phyloP scores from a whole-genome alignment of 2,113 vertebrate genomes.

The Prochilodus magdalenae region DNA sequence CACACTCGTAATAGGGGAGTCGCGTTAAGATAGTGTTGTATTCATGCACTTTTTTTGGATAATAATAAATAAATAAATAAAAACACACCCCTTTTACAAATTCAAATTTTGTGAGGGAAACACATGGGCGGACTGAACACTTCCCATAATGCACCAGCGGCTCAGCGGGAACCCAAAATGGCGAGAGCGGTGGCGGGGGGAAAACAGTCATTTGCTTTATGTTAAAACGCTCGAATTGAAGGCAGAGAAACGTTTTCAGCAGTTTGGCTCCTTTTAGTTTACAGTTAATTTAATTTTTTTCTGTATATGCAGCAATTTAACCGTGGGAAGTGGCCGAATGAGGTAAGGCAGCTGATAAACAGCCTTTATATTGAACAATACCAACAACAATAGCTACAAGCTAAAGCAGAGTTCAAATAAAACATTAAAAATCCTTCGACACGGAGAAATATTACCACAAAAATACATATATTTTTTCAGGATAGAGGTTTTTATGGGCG shows the following conservation, averaged over 20 bases:
- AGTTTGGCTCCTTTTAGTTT: not conserved
- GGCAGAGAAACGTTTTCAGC: not conserved
- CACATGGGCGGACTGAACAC: conserved; percentile 18
- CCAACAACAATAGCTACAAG: not conserved
- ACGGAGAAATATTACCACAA: too few species aligned
- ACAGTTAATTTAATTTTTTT: conserved; percentile 57
- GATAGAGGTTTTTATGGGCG: too few species aligned
- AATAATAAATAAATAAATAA: not conserved
- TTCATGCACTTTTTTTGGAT: not conserved
- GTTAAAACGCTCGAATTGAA: conserved; percentile 58
- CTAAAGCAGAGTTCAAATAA: not conserved
- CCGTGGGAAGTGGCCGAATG: conserved; percentile 86
- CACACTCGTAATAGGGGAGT: too few species aligned
- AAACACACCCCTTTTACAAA: not conserved
- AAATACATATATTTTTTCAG: too few species aligned
- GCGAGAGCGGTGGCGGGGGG: conserved; percentile 76
- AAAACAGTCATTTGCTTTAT: conserved; percentile 78
- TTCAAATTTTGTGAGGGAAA: conserved; percentile 20
- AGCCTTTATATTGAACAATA: not conserved
- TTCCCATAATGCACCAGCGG: conserved; percentile 87
- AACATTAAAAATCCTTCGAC: too few species aligned
- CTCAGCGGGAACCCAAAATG: conserved; percentile 96
- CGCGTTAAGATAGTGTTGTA: too few species aligned
- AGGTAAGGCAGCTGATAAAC: conserved; percentile 70
- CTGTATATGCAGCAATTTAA: conserved; percentile 68